These are phyloP conservation scores for Ornithorhynchus anatinus DNA, from an alignment of 2,113 vertebrate genomes.

Conservation along the genomic window DNA sequence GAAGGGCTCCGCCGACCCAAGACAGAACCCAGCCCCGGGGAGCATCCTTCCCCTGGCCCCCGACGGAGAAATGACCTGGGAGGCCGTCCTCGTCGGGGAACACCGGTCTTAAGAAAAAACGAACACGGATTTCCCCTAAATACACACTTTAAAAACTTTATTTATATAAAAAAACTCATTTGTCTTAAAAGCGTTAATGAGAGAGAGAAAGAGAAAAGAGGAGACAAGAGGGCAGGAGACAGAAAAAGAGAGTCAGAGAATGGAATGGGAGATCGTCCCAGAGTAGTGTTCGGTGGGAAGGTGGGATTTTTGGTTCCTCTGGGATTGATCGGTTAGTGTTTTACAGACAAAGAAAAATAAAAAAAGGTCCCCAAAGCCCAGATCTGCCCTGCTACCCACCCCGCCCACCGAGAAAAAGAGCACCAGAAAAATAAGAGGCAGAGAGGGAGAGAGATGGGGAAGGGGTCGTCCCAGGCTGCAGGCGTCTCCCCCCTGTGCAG, in stretches of 20 bases:
- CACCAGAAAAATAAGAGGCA: constrained; percentile 1
- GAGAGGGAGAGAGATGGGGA: constrained; percentile 28
- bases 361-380: constrained; percentile 63
- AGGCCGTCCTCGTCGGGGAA: too few species aligned
- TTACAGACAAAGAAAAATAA: constrained; percentile 63
- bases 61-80: too few species aligned
- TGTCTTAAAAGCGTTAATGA: constrained; percentile 80
- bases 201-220: constrained; percentile 69
- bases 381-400: constrained; percentile 52
- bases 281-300: constrained; percentile 57
- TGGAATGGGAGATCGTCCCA: too few species aligned
- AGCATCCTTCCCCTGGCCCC: too few species aligned
- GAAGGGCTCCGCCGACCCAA: too few species aligned
- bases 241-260: too few species aligned
- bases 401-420: constrained; percentile 49
- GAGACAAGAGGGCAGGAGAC: constrained; percentile 38
- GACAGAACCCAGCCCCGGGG: too few species aligned
- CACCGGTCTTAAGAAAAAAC: too few species aligned
- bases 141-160: constrained; percentile 82
- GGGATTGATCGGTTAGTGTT: constrained; percentile 76
- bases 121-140: constrained; percentile 47
- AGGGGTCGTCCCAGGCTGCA: neutral
- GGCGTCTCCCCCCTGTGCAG: neutral
- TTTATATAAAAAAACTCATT: constrained; percentile 86
- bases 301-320: constrained; percentile 75